These are phyloP conservation scores for Heliornis fulica DNA, from an alignment of 2,113 vertebrate species.

Conservation along the genomic window DNA sequence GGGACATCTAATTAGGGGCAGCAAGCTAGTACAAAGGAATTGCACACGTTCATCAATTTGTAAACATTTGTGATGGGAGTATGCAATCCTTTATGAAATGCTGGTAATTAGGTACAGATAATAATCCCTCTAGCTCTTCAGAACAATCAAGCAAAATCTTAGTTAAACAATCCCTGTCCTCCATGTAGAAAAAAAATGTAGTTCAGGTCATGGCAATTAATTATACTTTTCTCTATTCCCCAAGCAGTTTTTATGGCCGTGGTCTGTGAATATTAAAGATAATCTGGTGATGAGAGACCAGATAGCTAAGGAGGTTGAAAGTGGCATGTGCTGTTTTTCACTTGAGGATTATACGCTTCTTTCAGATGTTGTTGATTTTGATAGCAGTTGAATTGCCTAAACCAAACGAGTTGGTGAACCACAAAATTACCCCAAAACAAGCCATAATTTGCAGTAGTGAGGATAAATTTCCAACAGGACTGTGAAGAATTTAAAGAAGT, in stretches of 20 bases:
- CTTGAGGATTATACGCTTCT: background rate
- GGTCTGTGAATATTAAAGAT: slow-evolving; percentile 30
- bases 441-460: background rate
- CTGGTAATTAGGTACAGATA: slow-evolving; percentile 2
- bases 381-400: background rate
- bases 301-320: slow-evolving; percentile 29
- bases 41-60: background rate
- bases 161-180: slow-evolving; percentile 29
- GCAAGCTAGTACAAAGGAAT: background rate
- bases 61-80: background rate
- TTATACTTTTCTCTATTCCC: slow-evolving; percentile 9
- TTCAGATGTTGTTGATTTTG: background rate
- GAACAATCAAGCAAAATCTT: slow-evolving; percentile 15
- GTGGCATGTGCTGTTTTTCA: background rate
- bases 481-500: background rate
- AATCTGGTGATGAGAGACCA: slow-evolving; percentile 24
- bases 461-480: background rate
- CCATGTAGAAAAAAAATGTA: background rate
- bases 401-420: slow-evolving; percentile 14
- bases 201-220: background rate
- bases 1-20: slow-evolving; percentile 13
- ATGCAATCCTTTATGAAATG: background rate
- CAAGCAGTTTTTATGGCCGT: background rate
- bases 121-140: background rate
- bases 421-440: background rate